Evolutionary conservation across 1,140 invertebrate genomes (phyloP), one percentile per base, ranked within the genome.

Genomic region (Acarapis woodi): DNA sequence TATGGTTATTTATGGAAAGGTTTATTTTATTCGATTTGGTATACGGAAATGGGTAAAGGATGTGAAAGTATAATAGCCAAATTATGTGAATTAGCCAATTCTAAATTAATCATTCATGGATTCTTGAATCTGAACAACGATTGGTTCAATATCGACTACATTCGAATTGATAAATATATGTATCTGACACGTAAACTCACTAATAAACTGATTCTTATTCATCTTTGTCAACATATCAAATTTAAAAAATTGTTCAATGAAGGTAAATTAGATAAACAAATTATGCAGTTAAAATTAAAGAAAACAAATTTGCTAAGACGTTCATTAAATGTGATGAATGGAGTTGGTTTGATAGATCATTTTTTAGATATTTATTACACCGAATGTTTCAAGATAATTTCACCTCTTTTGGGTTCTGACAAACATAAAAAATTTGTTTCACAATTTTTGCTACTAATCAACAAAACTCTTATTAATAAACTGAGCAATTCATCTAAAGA

Each of bases 21-120:
- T 14, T 30, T 44, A 10, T 44, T 42, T 20, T 44, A 38, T 25
- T 23, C 30, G 16, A 14, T 44, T 22, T 44, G 43, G 43, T 44
- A 42, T 24, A 24, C 32, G 5, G 43, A 44, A 26, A 43, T 44
- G 42, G 16, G 21, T 18, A 42, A 42, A 38, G 42, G 41, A 15
- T 37, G 43, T 24, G 36, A 44, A 34, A 25, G 43, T 10, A 20
- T 44, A 14, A 43, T 44, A 25, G 12, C 6, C n/a, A 20, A 29
- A 6, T 35, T 44, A 9, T 40, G 32, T 15, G 21, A 16, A 9
- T 19, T 15, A 20, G n/a, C 35, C 1, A 39, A 44, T 22, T n/a
- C 9, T 4, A 28, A 16, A 2, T 20, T 44, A 14, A n/a, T 41
- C 16, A 15, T 20, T 14, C 18, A 32, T 20, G 43, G 43, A 15